phyloP scores from a whole-genome alignment of 2,888 invertebrate species.

The Odontocerum albicorne region DNA sequence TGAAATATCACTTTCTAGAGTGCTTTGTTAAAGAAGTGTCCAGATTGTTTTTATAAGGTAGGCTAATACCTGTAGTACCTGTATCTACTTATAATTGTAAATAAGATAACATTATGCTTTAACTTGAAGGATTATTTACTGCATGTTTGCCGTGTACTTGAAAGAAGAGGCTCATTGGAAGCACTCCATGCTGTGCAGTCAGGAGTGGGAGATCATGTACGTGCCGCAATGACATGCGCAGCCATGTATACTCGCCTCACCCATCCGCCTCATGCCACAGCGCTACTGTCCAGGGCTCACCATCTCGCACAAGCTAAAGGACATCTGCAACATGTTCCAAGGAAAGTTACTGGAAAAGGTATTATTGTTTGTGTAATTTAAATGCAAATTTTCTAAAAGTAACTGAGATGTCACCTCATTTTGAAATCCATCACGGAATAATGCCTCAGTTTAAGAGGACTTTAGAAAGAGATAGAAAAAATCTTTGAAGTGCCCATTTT shows the following conservation, averaged over 20 bases:
- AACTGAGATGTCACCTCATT: no score
- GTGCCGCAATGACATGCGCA: conserved; percentile 80
- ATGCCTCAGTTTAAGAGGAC: no score
- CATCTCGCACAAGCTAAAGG: conserved; percentile 61
- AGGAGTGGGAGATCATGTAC: conserved; percentile 70
- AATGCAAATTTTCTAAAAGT: no score
- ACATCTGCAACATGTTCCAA: conserved; percentile 63
- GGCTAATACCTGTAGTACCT: no score
- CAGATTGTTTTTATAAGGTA: conserved; percentile 5
- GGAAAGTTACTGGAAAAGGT: conserved; percentile 38
- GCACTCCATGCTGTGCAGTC: conserved; percentile 75
- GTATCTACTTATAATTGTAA: no score
- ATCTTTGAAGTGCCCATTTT: no score
- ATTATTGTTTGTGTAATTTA: no score
- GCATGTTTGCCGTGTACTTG: conserved; percentile 70
- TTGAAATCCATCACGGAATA: no score
- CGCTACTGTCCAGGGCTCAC: conserved; percentile 55
- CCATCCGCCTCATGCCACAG: conserved; percentile 56
- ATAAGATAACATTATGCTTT: no score
- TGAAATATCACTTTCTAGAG: no score
- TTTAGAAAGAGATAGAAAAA: no score
- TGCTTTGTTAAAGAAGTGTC: no score
- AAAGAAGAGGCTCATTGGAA: conserved; percentile 66
- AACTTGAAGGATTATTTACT: conserved; percentile 63
- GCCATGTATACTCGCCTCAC: conserved; percentile 61